Base-by-base conservation (phyloP, 2,888 invertebrate genomes). In the Zhuqinia jingwanae region DNA sequence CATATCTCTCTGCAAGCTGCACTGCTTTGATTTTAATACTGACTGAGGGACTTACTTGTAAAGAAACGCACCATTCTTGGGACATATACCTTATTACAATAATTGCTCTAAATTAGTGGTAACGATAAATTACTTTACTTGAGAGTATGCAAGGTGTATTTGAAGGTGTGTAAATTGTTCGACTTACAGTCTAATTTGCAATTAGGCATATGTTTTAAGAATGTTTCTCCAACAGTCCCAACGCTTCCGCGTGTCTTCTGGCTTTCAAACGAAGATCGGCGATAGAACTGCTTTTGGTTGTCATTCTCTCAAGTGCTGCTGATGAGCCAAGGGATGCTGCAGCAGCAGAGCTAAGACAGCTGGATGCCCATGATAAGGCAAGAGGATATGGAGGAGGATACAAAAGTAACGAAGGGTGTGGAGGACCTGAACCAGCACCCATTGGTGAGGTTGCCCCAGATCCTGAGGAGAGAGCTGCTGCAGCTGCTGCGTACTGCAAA, bases 261-360 rank as follows among this genome's bases (percentile, higher is more conserved):
- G 98, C 98, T 93, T 98, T 98, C 90, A 98, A 94, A 91, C 98
- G 94, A 82, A 98, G 94, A 93, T 98, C 98, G 0, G 98, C 98
- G 92, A 98, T 98, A 92, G 97, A 98, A 22, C 97, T 97, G 91
- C 96, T 96, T 92, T 96, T 96, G 91, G 96, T 96, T 87, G 87
- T 87, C 85, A 92, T 91, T 83, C 90, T 47, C 60, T 90, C 91
- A 78, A 88, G 89, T 76, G 87, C 88, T 76, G 89, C 91, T 76
- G 91, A 93, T 58, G 93, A 93, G 17, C 93, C 93, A 10, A 93
- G 92, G 76, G 92, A 92, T 50, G 93, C 94, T 76, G 93, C 93
- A 85, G 93, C 93, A 87, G 94, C 94, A 92, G 95, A 95, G 0
- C 96, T 92, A 76, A 90, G 88, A 73, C 90, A 91, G 77, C 88